Conservation (phyloP, 2,888 invertebrate species). For the Hydropsyche betteni region DNA sequence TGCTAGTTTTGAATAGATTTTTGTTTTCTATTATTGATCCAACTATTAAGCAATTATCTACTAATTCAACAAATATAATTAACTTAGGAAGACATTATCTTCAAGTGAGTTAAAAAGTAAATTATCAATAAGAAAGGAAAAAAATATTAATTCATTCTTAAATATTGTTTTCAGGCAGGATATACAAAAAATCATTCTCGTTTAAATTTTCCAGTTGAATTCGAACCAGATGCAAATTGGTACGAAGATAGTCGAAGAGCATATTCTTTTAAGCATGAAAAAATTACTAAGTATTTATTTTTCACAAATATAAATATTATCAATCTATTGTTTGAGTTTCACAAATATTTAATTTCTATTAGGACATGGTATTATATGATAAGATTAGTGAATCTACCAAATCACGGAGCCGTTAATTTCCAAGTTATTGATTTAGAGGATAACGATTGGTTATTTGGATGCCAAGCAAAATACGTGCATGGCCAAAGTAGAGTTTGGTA, state of each 20-base stretch:
- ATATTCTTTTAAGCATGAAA: conserved; percentile 54
- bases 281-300: conserved; percentile 28
- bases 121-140: background rate
- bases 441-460: conserved; percentile 82
- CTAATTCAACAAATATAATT: conserved; percentile 53
- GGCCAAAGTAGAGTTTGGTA: conserved; percentile 71
- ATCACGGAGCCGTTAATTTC: conserved; percentile 70
- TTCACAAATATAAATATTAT: conserved; percentile 33
- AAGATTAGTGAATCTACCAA: conserved; percentile 65
- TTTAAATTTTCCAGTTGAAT: conserved; percentile 43
- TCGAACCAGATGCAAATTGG: conserved; percentile 65
- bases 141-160: conserved; percentile 22
- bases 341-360: conserved; percentile 53
- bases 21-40: conserved; percentile 82
- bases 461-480: conserved; percentile 69
- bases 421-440: conserved; percentile 74
- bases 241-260: conserved; percentile 66
- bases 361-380: conserved; percentile 71
- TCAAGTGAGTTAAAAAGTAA: conserved; percentile 56
- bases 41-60: conserved; percentile 58
- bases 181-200: conserved; percentile 41
- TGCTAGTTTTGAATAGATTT: conserved; percentile 79
- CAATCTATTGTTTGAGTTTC: too few species aligned
- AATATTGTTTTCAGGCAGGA: conserved; percentile 45
- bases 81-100: conserved; percentile 58